Percentiles rank a stretch among this genome's conserved stretches.
phyloP scores from a whole-genome alignment of 2,113 vertebrate species.

The Azemiops feae region DNA sequence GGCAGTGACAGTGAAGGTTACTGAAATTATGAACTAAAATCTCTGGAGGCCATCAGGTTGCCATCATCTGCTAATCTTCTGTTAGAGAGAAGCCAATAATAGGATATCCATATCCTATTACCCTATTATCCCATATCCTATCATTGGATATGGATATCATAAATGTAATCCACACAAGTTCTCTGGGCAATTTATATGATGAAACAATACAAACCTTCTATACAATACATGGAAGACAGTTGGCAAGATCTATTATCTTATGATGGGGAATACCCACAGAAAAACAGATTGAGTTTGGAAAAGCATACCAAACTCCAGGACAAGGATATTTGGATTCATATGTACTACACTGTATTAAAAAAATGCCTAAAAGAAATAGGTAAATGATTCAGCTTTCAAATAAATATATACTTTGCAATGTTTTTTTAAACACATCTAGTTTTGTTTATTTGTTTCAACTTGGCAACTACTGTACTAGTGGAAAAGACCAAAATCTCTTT shows the following conservation, averaged over 20 bases:
- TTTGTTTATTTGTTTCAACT: not conserved
- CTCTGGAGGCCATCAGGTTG: not conserved
- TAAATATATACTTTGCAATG: not conserved
- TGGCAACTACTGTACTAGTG: not conserved
- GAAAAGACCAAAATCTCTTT: not conserved
- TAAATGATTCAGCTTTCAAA: not conserved
- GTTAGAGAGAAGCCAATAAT: too few relatives aligned
- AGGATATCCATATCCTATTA: too few relatives aligned
- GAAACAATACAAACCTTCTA: not conserved
- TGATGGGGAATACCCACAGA: not conserved
- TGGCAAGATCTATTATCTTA: not conserved
- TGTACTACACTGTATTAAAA: not conserved
- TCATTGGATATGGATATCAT: not conserved
- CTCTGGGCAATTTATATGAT: not conserved
- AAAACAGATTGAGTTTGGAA: not conserved
- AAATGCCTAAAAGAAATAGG: not conserved
- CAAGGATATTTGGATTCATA: not conserved
- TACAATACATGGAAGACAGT: not conserved
- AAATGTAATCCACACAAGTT: not conserved
- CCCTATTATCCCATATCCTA: too few relatives aligned
- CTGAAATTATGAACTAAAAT: not conserved
- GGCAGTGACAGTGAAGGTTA: not conserved
- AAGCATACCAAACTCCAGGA: not conserved
- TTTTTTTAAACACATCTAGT: not conserved
- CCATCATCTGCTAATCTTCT: not conserved